Conservation (phyloP, 1,140 invertebrate species). For the Caerostris darwini region DNA sequence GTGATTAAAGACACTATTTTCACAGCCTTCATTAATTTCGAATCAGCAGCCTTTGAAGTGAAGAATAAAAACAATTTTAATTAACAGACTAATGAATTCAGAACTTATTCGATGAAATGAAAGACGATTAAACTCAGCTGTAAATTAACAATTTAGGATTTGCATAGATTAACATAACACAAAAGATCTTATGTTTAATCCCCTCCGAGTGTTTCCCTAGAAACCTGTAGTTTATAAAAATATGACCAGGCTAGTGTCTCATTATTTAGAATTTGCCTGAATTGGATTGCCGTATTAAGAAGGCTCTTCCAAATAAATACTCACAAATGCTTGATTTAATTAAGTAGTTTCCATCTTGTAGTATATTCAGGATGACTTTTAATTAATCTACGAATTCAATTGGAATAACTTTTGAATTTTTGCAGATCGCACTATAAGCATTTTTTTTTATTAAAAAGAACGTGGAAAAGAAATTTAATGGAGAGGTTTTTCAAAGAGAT, state of each 20-base stretch:
- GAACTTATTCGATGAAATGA: neutral
- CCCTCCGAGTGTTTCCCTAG: neutral
- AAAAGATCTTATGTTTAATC: neutral
- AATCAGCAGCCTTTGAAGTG: slow-evolving; percentile 22
- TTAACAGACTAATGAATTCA: slow-evolving; percentile 41
- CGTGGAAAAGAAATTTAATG: neutral
- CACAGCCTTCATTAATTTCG: slow-evolving; percentile 47
- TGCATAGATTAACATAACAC: neutral
- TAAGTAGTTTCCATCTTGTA: no score
- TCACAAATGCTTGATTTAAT: no score
- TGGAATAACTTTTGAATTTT: neutral
- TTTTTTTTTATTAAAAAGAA: neutral
- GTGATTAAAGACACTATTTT: slow-evolving; percentile 25
- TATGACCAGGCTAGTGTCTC: no score
- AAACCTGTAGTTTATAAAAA: no score
- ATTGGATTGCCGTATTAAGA: no score
- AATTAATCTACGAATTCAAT: neutral
- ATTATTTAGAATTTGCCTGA: no score
- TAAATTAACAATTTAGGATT: neutral
- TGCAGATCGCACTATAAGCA: neutral
- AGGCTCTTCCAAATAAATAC: no score
- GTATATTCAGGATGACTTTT: neutral
- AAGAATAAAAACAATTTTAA: neutral
- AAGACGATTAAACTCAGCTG: neutral
- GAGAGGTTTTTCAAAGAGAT: neutral